Evolutionary conservation across 2,113 vertebrate genomes (phyloP).

Genomic region (Phalacrocorax brasilianus): DNA sequence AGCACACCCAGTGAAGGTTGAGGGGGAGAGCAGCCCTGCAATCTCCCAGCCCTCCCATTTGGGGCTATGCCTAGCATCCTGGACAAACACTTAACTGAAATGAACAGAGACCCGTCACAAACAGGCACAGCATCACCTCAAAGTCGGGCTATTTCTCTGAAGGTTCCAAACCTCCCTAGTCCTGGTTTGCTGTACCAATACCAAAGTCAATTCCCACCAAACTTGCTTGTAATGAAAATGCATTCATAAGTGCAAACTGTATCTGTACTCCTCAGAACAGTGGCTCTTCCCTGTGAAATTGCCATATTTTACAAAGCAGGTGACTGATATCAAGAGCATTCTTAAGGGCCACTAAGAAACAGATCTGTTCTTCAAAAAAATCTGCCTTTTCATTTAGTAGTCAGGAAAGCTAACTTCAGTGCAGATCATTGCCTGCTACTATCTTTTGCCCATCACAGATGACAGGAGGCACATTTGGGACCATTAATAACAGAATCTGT

Average conservation of each 20-base stretch:
- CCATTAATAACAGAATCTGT: slow-evolving; percentile 47
- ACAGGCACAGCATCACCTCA: background rate
- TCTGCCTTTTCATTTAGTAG: background rate
- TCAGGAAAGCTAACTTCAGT: background rate
- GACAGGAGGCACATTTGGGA: slow-evolving; percentile 33
- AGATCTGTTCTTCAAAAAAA: background rate
- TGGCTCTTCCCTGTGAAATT: background rate
- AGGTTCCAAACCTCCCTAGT: background rate
- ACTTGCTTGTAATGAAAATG: background rate
- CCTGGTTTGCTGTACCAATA: background rate
- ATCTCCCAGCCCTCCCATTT: background rate
- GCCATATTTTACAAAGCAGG: background rate
- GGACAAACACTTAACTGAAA: background rate
- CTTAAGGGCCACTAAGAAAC: background rate
- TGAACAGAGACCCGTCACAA: background rate
- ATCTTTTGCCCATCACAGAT: slow-evolving; percentile 20
- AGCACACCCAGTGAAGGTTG: background rate
- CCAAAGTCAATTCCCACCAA: background rate
- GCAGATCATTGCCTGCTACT: background rate
- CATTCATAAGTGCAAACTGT: background rate
- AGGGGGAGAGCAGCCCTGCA: background rate
- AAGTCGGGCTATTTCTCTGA: background rate
- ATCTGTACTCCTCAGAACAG: background rate
- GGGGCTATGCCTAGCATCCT: background rate
- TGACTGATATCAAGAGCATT: background rate